A percentile compares a stretch with the other conserved stretches of the same genome.
These are phyloP conservation scores for Cepphus grylle DNA, from an alignment of 2,113 vertebrate genomes.

Conservation along the genomic window DNA sequence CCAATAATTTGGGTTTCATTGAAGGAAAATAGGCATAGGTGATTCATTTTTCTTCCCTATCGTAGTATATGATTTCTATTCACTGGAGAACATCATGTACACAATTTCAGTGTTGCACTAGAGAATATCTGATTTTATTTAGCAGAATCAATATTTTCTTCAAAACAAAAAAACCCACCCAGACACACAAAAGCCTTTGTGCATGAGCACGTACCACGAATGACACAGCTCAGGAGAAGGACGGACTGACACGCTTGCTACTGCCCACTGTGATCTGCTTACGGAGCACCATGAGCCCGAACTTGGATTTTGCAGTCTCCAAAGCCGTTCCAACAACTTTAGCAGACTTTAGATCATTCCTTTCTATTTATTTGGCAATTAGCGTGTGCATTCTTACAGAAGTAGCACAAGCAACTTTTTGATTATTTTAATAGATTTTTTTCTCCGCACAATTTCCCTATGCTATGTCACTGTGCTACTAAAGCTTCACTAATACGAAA, in stretches of 20 bases:
- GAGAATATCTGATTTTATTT: not conserved
- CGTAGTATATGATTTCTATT: slow-evolving; percentile 2
- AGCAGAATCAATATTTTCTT: not conserved
- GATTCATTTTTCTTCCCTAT: slow-evolving; percentile 38
- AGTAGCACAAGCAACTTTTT: not conserved
- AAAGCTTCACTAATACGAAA: slow-evolving; percentile 12
- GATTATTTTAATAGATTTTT: not conserved
- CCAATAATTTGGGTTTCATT: not conserved
- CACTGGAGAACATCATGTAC: not conserved
- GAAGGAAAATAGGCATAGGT: not conserved
- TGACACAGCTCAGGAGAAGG: not conserved
- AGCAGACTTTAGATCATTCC: not conserved
- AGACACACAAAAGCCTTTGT: not conserved
- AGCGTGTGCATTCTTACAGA: not conserved
- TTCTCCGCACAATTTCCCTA: not conserved
- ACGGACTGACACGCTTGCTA: not conserved
- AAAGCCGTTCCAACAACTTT: not conserved
- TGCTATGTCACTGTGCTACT: not conserved
- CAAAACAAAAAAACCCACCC: not conserved
- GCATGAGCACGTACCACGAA: not conserved
- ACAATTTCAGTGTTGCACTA: not conserved
- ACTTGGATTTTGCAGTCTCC: not conserved
- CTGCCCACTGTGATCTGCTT: not conserved
- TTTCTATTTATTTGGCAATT: not conserved
- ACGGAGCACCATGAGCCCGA: not conserved